Evolutionary conservation across 2,888 invertebrate species (phyloP).

Genomic region (Cheilosia soror): DNA sequence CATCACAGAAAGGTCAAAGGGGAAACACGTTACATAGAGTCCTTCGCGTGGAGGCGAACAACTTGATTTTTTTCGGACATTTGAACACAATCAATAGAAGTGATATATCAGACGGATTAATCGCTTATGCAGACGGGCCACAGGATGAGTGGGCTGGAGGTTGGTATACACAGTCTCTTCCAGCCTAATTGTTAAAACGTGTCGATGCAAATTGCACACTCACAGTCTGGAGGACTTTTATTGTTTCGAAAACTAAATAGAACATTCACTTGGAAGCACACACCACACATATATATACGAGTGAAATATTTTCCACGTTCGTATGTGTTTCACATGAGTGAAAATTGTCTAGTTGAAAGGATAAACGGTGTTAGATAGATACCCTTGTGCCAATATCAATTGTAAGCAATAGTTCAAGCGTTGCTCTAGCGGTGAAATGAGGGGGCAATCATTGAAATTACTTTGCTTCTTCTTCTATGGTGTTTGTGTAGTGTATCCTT

Average conservation of each 20-base stretch:
- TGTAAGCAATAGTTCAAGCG: not conserved
- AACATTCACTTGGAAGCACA: constrained; percentile 30
- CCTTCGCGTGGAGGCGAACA: constrained; percentile 31
- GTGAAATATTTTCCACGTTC: not conserved
- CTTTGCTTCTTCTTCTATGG: not conserved
- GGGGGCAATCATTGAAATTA: not conserved
- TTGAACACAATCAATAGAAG: constrained; percentile 50
- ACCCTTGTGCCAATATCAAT: constrained; percentile 13
- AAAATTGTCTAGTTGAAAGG: constrained; percentile 24
- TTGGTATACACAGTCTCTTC: not conserved
- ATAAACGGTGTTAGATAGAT: constrained; percentile 18
- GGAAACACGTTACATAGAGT: not conserved
- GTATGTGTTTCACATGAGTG: constrained; percentile 11
- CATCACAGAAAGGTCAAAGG: constrained; percentile 20
- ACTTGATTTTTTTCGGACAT: constrained; percentile 39
- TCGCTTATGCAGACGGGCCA: constrained; percentile 16
- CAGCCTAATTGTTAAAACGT: constrained; percentile 49
- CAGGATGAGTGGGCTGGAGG: constrained; percentile 7
- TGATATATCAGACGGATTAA: constrained; percentile 11
- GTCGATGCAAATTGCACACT: constrained; percentile 31
- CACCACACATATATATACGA: not conserved
- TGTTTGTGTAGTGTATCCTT: not conserved
- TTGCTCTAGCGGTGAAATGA: not conserved
- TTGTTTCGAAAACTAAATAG: constrained; percentile 34
- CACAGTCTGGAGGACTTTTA: constrained; percentile 24